Evolutionary conservation across 2,888 invertebrate genomes (phyloP).

Genomic region (Ephialtes manifestator): DNA sequence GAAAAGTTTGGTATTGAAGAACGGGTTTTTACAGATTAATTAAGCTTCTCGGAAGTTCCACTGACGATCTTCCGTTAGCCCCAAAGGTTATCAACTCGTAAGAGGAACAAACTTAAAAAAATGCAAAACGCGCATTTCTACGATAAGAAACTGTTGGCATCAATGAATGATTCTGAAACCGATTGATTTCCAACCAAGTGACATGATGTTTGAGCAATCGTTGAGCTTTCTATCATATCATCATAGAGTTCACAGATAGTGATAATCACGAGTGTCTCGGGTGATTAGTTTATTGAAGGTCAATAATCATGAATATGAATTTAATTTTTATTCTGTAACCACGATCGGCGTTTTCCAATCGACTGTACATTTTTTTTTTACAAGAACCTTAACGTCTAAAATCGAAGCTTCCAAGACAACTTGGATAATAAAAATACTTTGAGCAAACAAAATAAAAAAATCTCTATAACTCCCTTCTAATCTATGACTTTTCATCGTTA

Average conservation of each 20-base stretch:
- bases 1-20: conserved; percentile 46
- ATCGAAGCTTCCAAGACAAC: not conserved
- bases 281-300: conserved; percentile 8
- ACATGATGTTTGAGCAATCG: not conserved
- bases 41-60: conserved; percentile 59
- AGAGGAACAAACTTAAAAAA: conserved; percentile 64
- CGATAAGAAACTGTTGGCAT: conserved; percentile 66
- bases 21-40: conserved; percentile 31
- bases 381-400: not conserved
- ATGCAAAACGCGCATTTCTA: conserved; percentile 33
- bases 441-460: not conserved
- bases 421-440: conserved; percentile 1
- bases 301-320: not conserved
- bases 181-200: conserved; percentile 30
- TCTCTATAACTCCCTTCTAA: not conserved
- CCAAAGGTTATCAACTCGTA: conserved; percentile 70
- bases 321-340: not conserved
- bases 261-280: conserved; percentile 10
- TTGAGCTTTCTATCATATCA: not conserved
- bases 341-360: not conserved
- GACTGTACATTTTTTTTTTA: not conserved
- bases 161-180: conserved; percentile 67
- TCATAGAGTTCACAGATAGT: conserved; percentile 1
- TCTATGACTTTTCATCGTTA: not conserved
- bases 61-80: conserved; percentile 20